Evolutionary conservation across 2,888 invertebrate species (phyloP).

Genomic region (Carabus problematicus): DNA sequence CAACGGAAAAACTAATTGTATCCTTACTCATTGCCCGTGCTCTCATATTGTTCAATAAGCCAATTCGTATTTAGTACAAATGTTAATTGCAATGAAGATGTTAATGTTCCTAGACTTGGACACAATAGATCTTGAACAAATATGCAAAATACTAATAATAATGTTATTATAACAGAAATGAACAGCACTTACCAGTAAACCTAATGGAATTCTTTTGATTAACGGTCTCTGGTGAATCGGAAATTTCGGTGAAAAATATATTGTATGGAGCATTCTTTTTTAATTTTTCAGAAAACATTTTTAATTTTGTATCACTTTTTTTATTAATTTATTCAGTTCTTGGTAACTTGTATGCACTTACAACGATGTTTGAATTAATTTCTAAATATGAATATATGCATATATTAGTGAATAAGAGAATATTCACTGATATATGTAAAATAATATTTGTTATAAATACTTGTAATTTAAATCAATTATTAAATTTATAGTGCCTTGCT

Average conservation of each 20-base stretch:
- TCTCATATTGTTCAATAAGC: slow-evolving; percentile 85
- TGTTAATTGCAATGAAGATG: slow-evolving; percentile 84
- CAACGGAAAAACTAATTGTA: slow-evolving; percentile 17
- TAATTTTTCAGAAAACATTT: too few species aligned
- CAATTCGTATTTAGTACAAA: slow-evolving; percentile 93
- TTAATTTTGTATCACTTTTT: too few species aligned
- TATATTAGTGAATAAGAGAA: too few species aligned
- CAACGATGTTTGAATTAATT: background rate
- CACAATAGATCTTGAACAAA: slow-evolving; percentile 74
- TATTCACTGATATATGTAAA: background rate
- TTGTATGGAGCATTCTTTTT: too few species aligned
- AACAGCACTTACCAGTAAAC: slow-evolving; percentile 66
- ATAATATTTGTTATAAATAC: too few species aligned
- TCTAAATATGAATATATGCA: background rate
- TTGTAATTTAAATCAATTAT: too few species aligned
- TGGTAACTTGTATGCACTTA: background rate
- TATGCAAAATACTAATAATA: background rate
- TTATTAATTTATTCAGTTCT: too few species aligned
- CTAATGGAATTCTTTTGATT: slow-evolving; percentile 66
- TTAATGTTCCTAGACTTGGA: slow-evolving; percentile 75
- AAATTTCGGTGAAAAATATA: too few species aligned
- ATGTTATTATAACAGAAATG: background rate
- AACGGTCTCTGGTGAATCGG: too few species aligned
- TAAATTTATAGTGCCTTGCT: too few species aligned
- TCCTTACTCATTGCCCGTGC: slow-evolving; percentile 72